A percentile compares a stretch with the other conserved stretches of the same genome.
Evolutionary conservation across 1,140 invertebrate genomes (phyloP).

Genomic region (Tetragnatha versicolor): DNA sequence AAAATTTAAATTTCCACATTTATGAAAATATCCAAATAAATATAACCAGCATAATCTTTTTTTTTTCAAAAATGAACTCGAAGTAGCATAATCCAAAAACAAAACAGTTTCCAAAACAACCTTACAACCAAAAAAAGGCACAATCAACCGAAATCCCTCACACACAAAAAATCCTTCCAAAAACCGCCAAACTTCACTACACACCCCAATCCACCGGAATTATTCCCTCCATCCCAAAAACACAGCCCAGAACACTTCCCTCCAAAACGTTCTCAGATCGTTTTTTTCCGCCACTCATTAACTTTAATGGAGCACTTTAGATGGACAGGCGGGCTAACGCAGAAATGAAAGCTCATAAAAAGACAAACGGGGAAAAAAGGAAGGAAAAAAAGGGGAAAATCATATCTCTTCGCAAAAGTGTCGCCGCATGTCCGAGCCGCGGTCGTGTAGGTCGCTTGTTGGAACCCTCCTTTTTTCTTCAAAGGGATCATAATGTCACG

Average conservation of each 20-base stretch:
- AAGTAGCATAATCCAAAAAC: background rate
- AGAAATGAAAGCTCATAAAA: background rate
- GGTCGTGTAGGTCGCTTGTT: background rate
- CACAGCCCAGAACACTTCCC: background rate
- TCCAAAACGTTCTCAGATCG: background rate
- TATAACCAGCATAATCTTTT: too few relatives aligned
- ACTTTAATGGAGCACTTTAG: constrained; percentile 52
- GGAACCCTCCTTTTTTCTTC: background rate
- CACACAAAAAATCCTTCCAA: background rate
- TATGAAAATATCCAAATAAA: too few relatives aligned
- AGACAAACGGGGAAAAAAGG: background rate
- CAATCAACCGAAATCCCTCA: background rate
- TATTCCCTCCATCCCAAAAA: background rate
- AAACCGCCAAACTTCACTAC: background rate
- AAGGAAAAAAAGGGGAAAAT: background rate
- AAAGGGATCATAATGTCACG: constrained; percentile 39
- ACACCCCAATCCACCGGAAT: background rate
- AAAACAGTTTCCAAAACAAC: too few relatives aligned
- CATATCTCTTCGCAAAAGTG: constrained; percentile 34
- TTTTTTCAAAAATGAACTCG: background rate
- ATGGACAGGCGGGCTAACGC: constrained; percentile 16
- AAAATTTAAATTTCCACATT: too few relatives aligned
- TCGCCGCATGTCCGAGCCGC: constrained; percentile 17
- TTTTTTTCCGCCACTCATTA: constrained; percentile 12
- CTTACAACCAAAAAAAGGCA: background rate